Evolutionary conservation across 2,113 vertebrate species (phyloP).

Genomic region (Seriola rivoliana): DNA sequence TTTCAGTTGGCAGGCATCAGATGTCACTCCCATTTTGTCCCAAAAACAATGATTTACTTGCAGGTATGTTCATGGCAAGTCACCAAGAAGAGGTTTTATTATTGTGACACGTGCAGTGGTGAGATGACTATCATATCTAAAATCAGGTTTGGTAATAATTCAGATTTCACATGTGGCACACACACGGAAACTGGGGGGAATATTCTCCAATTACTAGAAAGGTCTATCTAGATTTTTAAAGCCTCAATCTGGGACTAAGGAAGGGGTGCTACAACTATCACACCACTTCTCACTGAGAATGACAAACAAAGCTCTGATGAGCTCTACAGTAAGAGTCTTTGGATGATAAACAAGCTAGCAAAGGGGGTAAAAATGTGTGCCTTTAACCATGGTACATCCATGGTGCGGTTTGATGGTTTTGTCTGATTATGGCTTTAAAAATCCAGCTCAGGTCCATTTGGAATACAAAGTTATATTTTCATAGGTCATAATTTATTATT

Average conservation of each 20-base stretch:
- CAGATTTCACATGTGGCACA: not conserved
- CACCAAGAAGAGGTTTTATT: not conserved
- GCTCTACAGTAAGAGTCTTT: slow-evolving; percentile 7
- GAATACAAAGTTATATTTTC: slow-evolving; percentile 80
- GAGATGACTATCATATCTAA: slow-evolving; percentile 43
- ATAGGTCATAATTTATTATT: slow-evolving; percentile 69
- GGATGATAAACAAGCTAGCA: slow-evolving; percentile 22
- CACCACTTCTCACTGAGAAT: slow-evolving; percentile 23
- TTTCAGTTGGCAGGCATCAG: slow-evolving; percentile 6
- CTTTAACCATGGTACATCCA: slow-evolving; percentile 65
- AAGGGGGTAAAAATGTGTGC: slow-evolving; percentile 59
- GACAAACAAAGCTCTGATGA: slow-evolving; percentile 37
- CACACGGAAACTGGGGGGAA: not conserved
- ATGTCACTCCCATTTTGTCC: not conserved
- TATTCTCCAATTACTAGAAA: slow-evolving; percentile 38
- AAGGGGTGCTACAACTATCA: slow-evolving; percentile 15
- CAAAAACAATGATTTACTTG: not conserved
- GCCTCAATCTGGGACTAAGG: slow-evolving; percentile 70
- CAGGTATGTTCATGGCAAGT: slow-evolving; percentile 20
- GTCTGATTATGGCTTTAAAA: slow-evolving; percentile 81
- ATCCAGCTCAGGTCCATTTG: slow-evolving; percentile 81
- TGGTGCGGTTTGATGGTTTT: slow-evolving; percentile 66
- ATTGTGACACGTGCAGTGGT: not conserved
- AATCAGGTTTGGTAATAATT: slow-evolving; percentile 20
- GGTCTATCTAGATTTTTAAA: slow-evolving; percentile 75